These are phyloP conservation scores for Caenorhabditis sp. DNA, from an alignment of 2,888 invertebrate species.

Conservation along the genomic window DNA sequence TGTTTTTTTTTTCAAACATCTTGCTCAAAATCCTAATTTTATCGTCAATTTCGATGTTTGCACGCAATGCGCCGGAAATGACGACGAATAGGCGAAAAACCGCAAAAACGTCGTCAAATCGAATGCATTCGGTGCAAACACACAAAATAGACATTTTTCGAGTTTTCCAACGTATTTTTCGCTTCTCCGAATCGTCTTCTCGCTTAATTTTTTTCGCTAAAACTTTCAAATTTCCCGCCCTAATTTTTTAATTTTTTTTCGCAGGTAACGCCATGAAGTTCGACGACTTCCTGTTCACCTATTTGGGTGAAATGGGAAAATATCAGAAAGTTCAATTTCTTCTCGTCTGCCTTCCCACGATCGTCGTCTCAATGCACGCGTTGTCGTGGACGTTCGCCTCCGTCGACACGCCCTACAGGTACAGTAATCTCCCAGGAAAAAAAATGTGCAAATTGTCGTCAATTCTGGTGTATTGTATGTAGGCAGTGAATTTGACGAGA, in stretches of 20 bases:
- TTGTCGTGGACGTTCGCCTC: constrained; percentile 83
- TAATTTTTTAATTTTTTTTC: constrained; percentile 8
- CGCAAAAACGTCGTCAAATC: too few relatives aligned
- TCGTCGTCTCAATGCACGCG: constrained; percentile 83
- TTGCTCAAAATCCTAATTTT: too few relatives aligned
- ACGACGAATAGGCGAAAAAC: too few relatives aligned
- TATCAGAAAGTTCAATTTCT: constrained; percentile 80
- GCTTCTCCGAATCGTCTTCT: not conserved
- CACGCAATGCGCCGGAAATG: too few relatives aligned
- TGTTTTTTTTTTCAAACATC: too few relatives aligned
- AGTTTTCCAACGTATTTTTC: too few relatives aligned
- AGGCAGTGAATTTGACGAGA: not conserved
- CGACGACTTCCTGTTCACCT: constrained; percentile 81
- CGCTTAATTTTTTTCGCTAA: not conserved
- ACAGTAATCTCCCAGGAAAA: not conserved
- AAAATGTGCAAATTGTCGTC: not conserved
- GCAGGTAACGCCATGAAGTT: constrained; percentile 80
- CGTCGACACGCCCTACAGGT: constrained; percentile 78
- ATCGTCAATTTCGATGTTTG: too few relatives aligned
- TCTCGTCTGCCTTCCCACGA: constrained; percentile 82
- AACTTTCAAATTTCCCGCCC: not conserved
- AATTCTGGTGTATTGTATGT: not conserved
- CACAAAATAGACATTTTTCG: too few relatives aligned
- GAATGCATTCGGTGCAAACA: too few relatives aligned
- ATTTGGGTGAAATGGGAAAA: constrained; percentile 83